These are phyloP conservation scores for Empis stercorea DNA, from an alignment of 2,888 invertebrate species.

Conservation along the genomic window DNA sequence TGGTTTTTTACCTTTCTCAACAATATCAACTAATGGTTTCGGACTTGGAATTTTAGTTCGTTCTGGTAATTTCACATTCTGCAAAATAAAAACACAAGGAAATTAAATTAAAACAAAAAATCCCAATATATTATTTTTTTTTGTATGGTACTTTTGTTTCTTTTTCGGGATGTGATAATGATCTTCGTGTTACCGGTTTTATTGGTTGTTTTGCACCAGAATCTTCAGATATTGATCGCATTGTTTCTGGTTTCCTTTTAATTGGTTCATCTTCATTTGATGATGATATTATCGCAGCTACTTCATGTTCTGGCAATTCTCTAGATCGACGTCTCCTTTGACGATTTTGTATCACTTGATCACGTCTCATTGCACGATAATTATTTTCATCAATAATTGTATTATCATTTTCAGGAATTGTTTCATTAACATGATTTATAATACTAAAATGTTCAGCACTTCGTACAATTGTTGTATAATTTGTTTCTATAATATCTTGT, in stretches of 20 bases:
- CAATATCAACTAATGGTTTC: conserved; percentile 28
- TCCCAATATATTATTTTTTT: no score
- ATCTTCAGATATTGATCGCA: conserved; percentile 34
- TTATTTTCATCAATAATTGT: neutral
- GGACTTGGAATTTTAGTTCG: conserved; percentile 31
- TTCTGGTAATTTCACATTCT: conserved; percentile 27
- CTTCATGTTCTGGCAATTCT: conserved; percentile 11
- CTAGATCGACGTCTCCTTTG: conserved; percentile 12
- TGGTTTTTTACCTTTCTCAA: conserved; percentile 25
- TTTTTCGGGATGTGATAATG: conserved; percentile 34
- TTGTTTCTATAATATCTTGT: conserved; percentile 16
- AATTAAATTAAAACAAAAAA: neutral
- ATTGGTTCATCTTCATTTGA: neutral
- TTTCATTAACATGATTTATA: conserved; percentile 10
- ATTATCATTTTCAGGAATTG: conserved; percentile 10
- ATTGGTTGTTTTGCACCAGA: conserved; percentile 25
- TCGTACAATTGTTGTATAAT: conserved; percentile 2
- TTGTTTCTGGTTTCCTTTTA: conserved; percentile 30
- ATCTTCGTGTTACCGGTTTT: conserved; percentile 32
- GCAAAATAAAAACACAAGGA: conserved; percentile 4
- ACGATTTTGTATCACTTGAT: conserved; percentile 4
- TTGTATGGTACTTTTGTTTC: conserved; percentile 28
- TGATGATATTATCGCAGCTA: conserved; percentile 6
- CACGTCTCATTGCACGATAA: neutral
- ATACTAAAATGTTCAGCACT: conserved; percentile 14